Evolutionary conservation across 2,797 vertebrate genomes (phyloP).

Genomic region (Gymnoscopelus microlampas): DNA sequence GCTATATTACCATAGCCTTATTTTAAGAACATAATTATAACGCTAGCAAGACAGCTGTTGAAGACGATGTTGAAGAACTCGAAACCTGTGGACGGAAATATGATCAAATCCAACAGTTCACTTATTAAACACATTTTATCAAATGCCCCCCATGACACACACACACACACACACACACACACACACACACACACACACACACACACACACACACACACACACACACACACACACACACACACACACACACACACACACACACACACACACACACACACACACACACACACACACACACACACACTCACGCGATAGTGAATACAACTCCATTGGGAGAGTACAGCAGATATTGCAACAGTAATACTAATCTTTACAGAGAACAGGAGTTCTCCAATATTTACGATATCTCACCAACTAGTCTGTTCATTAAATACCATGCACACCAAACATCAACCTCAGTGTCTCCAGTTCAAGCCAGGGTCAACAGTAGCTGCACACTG

Average conservation of each 20-base stretch:
- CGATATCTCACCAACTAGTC: slow-evolving; percentile 11
- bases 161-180: slow-evolving; percentile 14
- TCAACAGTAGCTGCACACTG: slow-evolving; percentile 11
- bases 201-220: neutral
- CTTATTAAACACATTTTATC: slow-evolving; percentile 31
- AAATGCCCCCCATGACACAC: slow-evolving; percentile 24
- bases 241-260: slow-evolving; percentile 4
- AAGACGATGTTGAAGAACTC: slow-evolving; percentile 34
- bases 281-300: slow-evolving; percentile 5
- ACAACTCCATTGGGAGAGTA: slow-evolving; percentile 44
- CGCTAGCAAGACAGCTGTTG: slow-evolving; percentile 6
- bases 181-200: slow-evolving; percentile 25
- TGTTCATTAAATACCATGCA: slow-evolving; percentile 29
- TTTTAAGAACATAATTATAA: neutral
- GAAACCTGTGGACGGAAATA: slow-evolving; percentile 14
- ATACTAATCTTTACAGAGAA: slow-evolving; percentile 32
- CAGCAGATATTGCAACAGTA: slow-evolving; percentile 47
- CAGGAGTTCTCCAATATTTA: neutral
- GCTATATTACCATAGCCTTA: neutral
- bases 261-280: neutral
- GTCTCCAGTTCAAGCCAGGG: slow-evolving; percentile 17
- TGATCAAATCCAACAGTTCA: slow-evolving; percentile 23
- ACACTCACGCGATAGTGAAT: slow-evolving; percentile 34
- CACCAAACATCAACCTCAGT: slow-evolving; percentile 1
- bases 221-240: neutral